phyloP scores from a whole-genome alignment of 1,140 invertebrate species.

The Drosophila mauritiana region DNA sequence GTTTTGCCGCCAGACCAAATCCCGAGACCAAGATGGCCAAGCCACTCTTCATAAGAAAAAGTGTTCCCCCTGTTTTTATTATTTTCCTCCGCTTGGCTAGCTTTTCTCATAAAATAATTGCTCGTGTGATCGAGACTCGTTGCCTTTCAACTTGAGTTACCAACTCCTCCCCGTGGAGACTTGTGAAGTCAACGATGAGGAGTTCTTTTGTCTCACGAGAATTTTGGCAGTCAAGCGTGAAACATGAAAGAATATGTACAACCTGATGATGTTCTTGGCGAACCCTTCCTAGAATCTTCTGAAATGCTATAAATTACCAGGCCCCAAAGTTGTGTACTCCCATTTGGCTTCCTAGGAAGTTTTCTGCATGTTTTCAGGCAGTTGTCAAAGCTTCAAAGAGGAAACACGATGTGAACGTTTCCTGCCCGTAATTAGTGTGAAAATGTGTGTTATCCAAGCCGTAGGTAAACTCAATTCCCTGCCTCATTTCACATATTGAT shows the following conservation, averaged over 20 bases:
- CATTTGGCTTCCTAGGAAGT: constrained; percentile 29
- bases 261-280: constrained; percentile 35
- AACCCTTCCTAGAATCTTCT: constrained; percentile 50
- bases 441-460: constrained; percentile 14
- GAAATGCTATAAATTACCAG: constrained; percentile 15
- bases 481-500: constrained; percentile 44
- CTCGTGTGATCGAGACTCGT: constrained; percentile 75
- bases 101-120: constrained; percentile 82
- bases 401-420: constrained; percentile 22
- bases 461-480: constrained; percentile 13
- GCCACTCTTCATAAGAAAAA: not conserved
- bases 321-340: constrained; percentile 34
- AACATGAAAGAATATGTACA: constrained; percentile 49
- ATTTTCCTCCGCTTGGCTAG: constrained; percentile 64
- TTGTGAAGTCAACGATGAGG: constrained; percentile 19
- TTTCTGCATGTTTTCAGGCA: constrained; percentile 24
- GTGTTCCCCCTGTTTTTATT: constrained; percentile 22
- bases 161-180: constrained; percentile 33
- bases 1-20: constrained; percentile 52
- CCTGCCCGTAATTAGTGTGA: constrained; percentile 39
- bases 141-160: constrained; percentile 70
- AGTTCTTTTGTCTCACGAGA: constrained; percentile 67
- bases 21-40: constrained; percentile 43
- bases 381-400: constrained; percentile 5
- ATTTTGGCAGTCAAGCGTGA: constrained; percentile 77